Evolutionary conservation across 1,140 invertebrate genomes (phyloP).

Genomic region (Holotrichia oblita): DNA sequence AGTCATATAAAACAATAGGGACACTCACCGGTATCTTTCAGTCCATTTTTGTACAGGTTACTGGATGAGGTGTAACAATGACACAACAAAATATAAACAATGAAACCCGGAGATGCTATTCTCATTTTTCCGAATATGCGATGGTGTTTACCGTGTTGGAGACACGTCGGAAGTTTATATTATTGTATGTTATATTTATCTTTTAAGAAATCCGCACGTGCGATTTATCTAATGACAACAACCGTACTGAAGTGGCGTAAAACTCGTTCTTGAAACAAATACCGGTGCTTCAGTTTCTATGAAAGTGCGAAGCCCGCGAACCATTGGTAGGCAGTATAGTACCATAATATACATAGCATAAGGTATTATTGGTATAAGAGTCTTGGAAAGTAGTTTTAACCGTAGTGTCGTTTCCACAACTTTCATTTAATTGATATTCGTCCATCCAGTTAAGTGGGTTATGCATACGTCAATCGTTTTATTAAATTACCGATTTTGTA

Average conservation of each 20-base stretch:
- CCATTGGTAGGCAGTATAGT: neutral
- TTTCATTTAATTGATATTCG: slow-evolving; percentile 36
- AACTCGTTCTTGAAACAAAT: slow-evolving; percentile 31
- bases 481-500: neutral
- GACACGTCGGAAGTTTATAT: neutral
- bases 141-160: neutral
- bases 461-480: neutral
- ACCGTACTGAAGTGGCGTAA: slow-evolving; percentile 21
- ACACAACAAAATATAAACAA: slow-evolving; percentile 30
- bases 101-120: slow-evolving; percentile 14
- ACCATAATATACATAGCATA: slow-evolving; percentile 14
- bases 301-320: slow-evolving; percentile 22
- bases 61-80: slow-evolving; percentile 28
- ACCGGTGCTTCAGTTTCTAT: slow-evolving; percentile 27
- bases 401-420: slow-evolving; percentile 8
- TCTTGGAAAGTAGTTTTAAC: slow-evolving; percentile 17
- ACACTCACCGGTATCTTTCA: slow-evolving; percentile 22
- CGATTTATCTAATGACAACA: slow-evolving; percentile 35
- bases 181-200: neutral
- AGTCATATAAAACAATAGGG: neutral
- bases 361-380: neutral
- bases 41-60: slow-evolving; percentile 21
- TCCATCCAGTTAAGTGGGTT: slow-evolving; percentile 31
- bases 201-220: slow-evolving; percentile 16
- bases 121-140: slow-evolving; percentile 15